phyloP scores from a whole-genome alignment of 2,797 vertebrate species.

The Gephyroberyx darwinii region DNA sequence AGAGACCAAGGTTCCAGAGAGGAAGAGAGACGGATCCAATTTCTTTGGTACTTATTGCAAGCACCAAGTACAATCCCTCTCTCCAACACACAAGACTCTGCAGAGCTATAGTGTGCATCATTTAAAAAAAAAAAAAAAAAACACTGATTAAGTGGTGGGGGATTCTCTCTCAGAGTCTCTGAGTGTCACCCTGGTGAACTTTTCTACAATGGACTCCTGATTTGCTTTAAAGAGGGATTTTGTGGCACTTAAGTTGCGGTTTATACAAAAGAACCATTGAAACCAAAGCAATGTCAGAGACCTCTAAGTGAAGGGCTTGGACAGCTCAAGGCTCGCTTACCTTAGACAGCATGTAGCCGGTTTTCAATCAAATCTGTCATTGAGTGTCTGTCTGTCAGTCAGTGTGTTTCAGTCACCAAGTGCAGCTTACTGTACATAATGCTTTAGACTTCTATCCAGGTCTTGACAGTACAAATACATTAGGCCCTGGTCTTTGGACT shows the following conservation, averaged over 20 bases:
- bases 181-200: slow-evolving; percentile 14
- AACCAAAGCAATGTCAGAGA: slow-evolving; percentile 62
- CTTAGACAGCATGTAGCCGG: slow-evolving; percentile 67
- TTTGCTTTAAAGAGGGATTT: slow-evolving; percentile 79
- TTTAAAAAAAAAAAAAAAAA: background rate
- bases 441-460: slow-evolving; percentile 53
- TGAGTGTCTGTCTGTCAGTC: slow-evolving; percentile 60
- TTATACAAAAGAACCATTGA: slow-evolving; percentile 61
- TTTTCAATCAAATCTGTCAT: slow-evolving; percentile 73
- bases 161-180: background rate
- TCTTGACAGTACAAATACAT: slow-evolving; percentile 57
- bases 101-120: slow-evolving; percentile 22
- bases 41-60: slow-evolving; percentile 25
- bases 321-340: slow-evolving; percentile 75
- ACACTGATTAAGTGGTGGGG: background rate
- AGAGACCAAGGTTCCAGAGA: slow-evolving; percentile 34
- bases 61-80: background rate
- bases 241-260: slow-evolving; percentile 52
- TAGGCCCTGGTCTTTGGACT: slow-evolving; percentile 66
- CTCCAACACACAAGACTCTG: background rate
- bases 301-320: slow-evolving; percentile 54
- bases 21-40: slow-evolving; percentile 21
- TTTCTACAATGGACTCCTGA: slow-evolving; percentile 40
- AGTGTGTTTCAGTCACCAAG: slow-evolving; percentile 70
- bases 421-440: slow-evolving; percentile 50